Evolutionary conservation across 1,140 invertebrate genomes (phyloP).

Genomic region (Palaemon carinicauda): DNA sequence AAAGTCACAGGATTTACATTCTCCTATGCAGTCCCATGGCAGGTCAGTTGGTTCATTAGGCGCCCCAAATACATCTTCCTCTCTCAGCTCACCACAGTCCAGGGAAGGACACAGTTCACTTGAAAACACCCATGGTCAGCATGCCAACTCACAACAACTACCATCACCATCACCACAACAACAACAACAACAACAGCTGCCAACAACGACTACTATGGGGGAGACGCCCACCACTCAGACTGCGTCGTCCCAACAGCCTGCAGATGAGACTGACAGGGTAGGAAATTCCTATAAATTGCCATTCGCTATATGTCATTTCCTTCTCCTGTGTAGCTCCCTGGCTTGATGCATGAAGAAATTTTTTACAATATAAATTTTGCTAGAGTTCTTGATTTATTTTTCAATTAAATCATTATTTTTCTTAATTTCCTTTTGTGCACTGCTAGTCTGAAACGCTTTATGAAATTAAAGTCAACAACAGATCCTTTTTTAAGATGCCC

Average conservation of each 20-base stretch:
- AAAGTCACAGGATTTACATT: conserved; percentile 23
- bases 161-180: background rate
- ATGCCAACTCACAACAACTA: background rate
- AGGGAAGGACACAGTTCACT: conserved; percentile 19
- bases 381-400: too few species aligned
- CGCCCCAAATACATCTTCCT: background rate
- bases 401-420: too few species aligned
- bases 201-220: background rate
- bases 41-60: background rate
- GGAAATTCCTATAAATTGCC: background rate
- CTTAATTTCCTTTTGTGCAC: conserved; percentile 21
- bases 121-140: background rate
- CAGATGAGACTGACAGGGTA: conserved; percentile 40
- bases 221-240: background rate
- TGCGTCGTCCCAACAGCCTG: conserved; percentile 10
- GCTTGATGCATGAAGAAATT: conserved; percentile 46
- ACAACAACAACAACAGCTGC: background rate
- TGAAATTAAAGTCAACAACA: too few species aligned
- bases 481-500: too few species aligned
- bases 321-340: conserved; percentile 16
- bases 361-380: background rate
- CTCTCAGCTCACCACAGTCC: conserved; percentile 27
- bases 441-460: background rate
- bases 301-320: conserved; percentile 6
- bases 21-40: conserved; percentile 22